These are phyloP conservation scores for Chaetorhynchus papuensis DNA, from an alignment of 2,113 vertebrate species.

Conservation along the genomic window DNA sequence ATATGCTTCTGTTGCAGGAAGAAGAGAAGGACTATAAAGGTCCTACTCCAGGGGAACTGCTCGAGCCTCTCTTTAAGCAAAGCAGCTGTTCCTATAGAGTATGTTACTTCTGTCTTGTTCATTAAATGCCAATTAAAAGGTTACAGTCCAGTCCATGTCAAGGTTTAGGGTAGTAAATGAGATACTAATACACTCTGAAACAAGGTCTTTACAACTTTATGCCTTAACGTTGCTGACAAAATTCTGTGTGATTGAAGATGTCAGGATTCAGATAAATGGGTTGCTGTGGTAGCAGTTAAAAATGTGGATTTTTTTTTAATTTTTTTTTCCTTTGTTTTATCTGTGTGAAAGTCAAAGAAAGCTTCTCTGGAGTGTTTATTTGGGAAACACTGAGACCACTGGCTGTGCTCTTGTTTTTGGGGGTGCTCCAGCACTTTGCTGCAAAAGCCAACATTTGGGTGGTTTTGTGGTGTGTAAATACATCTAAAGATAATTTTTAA, in stretches of 20 bases:
- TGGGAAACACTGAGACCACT: neutral
- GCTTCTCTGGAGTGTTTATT: neutral
- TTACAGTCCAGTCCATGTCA: neutral
- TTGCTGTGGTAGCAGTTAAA: neutral
- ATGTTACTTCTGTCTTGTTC: constrained; percentile 43
- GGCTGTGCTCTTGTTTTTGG: neutral
- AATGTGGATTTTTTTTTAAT: neutral
- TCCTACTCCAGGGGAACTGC: constrained; percentile 79
- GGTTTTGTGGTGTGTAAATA: neutral
- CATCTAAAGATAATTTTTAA: neutral
- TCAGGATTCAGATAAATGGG: neutral
- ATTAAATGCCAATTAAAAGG: neutral
- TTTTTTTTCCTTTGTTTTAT: neutral
- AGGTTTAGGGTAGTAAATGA: neutral
- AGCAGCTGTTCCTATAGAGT: constrained; percentile 98
- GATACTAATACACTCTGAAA: neutral
- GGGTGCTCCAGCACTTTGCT: neutral
- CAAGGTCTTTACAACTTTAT: neutral
- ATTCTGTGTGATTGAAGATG: neutral
- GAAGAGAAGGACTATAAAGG: constrained; percentile 87
- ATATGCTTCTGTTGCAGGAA: constrained; percentile 73
- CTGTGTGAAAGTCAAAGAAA: neutral
- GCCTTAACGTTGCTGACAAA: neutral
- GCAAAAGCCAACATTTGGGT: neutral
- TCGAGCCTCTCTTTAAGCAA: constrained; percentile 94